These are phyloP conservation scores for Symphodus melops DNA, from an alignment of 2,113 vertebrate species.

Conservation along the genomic window DNA sequence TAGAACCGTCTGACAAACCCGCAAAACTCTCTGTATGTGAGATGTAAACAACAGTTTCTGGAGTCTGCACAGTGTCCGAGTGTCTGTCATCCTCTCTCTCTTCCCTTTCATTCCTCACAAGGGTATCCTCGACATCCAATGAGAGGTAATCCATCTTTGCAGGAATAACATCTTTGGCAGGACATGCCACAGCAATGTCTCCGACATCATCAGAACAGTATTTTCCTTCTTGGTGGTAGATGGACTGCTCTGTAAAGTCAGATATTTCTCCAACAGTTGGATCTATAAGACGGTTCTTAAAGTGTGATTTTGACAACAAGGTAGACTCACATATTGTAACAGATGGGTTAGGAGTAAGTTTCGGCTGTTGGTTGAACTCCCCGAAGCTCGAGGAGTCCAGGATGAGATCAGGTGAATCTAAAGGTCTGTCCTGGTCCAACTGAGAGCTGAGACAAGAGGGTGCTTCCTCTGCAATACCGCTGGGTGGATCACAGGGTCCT, in stretches of 20 bases:
- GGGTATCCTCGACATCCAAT: background rate
- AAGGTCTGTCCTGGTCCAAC: background rate
- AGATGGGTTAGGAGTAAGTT: background rate
- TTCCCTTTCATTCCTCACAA: background rate
- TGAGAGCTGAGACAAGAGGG: background rate
- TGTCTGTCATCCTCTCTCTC: background rate
- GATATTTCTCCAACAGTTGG: background rate
- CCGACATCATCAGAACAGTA: background rate
- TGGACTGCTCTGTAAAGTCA: background rate
- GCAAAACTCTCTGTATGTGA: constrained; percentile 20
- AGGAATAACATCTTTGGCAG: constrained; percentile 4
- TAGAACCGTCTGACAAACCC: background rate
- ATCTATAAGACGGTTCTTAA: background rate
- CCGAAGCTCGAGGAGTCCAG: constrained; percentile 1
- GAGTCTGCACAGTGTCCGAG: constrained; percentile 7
- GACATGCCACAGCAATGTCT: background rate
- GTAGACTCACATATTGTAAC: constrained; percentile 3
- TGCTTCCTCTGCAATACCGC: background rate
- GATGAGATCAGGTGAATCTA: background rate
- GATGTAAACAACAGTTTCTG: constrained; percentile 3
- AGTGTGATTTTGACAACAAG: background rate
- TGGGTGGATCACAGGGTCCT: background rate
- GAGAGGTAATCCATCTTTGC: constrained; percentile 6
- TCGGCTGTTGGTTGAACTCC: background rate
- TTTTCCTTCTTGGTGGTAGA: background rate